These are phyloP conservation scores for Ornithoptera alexandrae DNA, from an alignment of 2,888 invertebrate species.

Conservation along the genomic window DNA sequence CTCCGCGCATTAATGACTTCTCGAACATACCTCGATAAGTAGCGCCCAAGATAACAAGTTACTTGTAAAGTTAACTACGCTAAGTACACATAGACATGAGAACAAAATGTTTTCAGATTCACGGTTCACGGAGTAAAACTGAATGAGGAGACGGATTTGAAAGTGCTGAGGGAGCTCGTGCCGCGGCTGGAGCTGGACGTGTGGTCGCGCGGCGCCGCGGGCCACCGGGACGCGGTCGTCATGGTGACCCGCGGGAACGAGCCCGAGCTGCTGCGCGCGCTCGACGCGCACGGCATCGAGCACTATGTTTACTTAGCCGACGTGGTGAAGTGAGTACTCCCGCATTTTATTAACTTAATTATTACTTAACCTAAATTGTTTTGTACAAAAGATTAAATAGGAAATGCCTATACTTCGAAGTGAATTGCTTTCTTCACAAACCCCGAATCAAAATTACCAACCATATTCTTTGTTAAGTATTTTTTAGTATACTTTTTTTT, in stretches of 20 bases:
- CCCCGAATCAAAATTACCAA: too few relatives aligned
- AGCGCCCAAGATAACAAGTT: too few relatives aligned
- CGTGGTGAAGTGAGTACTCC: constrained; percentile 39
- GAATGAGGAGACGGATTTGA: constrained; percentile 32
- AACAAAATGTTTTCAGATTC: constrained; percentile 31
- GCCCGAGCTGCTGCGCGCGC: constrained; percentile 32
- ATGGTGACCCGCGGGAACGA: constrained; percentile 40
- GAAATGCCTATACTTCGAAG: background rate
- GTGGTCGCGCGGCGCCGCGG: constrained; percentile 41
- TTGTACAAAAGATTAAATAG: too few relatives aligned
- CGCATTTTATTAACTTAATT: too few relatives aligned
- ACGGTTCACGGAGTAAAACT: constrained; percentile 41
- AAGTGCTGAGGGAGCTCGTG: constrained; percentile 36
- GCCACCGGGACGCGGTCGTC: constrained; percentile 38
- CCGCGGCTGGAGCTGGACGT: constrained; percentile 37
- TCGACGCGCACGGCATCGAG: constrained; percentile 36
- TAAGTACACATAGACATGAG: too few relatives aligned
- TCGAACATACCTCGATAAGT: too few relatives aligned
- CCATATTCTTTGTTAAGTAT: too few relatives aligned
- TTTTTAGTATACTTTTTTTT: too few relatives aligned
- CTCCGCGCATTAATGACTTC: too few relatives aligned
- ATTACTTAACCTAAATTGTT: too few relatives aligned
- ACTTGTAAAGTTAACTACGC: too few relatives aligned
- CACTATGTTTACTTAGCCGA: constrained; percentile 40
- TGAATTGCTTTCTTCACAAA: constrained; percentile 18